phyloP scores from a whole-genome alignment of 2,113 vertebrate species.

The Cryptoleucopteryx plumbea region DNA sequence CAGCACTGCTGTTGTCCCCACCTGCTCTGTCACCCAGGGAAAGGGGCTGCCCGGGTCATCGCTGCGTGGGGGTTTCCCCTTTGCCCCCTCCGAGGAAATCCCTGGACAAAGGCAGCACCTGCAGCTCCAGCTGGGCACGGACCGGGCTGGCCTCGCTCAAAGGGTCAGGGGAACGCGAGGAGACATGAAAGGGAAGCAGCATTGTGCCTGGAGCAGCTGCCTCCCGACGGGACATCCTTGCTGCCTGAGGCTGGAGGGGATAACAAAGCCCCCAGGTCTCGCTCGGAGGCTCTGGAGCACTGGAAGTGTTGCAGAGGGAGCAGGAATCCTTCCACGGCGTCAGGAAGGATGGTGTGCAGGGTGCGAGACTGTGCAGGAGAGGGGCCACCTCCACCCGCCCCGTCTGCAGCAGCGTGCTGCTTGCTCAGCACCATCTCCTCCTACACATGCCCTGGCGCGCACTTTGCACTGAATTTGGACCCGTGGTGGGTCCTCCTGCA shows the following conservation, averaged over 20 bases:
- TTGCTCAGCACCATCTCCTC: not conserved
- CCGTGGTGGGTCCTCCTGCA: not conserved
- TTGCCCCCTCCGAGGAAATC: not conserved
- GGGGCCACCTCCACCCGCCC: no score
- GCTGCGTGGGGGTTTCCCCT: accelerated
- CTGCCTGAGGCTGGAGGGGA: not conserved
- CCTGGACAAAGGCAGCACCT: not conserved
- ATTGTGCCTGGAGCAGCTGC: not conserved
- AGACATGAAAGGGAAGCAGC: not conserved
- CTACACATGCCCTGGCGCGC: not conserved
- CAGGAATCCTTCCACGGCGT: not conserved
- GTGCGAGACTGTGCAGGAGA: not conserved
- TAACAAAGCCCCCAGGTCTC: not conserved
- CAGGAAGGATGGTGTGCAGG: not conserved
- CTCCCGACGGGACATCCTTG: accelerated
- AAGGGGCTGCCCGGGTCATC: not conserved
- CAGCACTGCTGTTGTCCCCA: not conserved
- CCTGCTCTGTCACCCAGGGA: not conserved
- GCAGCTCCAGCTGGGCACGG: not conserved
- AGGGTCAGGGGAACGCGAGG: not conserved
- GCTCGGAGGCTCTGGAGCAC: not conserved
- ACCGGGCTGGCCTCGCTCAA: not conserved
- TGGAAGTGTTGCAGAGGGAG: not conserved
- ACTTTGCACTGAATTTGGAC: not conserved
- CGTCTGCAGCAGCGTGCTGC: accelerated